phyloP scores from a whole-genome alignment of 2,113 vertebrate species.

The Mohoua ochrocephala region DNA sequence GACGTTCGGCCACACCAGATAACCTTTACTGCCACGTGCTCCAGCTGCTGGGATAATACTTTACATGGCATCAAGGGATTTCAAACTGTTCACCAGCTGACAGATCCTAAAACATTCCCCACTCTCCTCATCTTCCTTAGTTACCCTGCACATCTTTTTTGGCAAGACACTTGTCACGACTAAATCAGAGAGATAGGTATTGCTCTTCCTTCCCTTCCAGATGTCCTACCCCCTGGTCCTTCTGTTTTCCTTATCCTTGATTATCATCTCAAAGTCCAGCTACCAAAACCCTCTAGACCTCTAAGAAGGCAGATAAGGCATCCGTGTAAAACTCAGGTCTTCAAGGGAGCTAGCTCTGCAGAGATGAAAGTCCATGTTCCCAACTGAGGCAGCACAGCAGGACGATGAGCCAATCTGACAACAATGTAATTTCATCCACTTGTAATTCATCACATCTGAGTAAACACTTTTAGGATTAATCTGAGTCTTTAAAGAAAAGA shows the following conservation, averaged over 20 bases:
- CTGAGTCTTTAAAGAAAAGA: background rate
- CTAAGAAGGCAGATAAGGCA: background rate
- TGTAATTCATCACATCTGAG: conserved; percentile 18
- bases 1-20: background rate
- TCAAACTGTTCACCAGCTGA: background rate
- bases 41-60: background rate
- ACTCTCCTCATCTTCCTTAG: background rate
- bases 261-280: background rate
- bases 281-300: background rate
- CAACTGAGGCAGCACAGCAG: background rate
- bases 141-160: background rate
- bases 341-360: background rate
- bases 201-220: background rate
- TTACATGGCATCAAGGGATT: background rate
- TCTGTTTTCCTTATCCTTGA: background rate
- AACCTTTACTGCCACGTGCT: background rate
- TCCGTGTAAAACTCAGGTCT: background rate
- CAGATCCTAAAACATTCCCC: background rate
- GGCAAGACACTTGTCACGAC: background rate
- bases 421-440: background rate
- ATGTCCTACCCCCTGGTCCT: fast-evolving
- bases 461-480: conserved; percentile 16
- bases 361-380: background rate
- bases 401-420: background rate
- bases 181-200: background rate